Evolutionary conservation across 2,797 vertebrate genomes (phyloP), one percentile per base, ranked within the genome.

Genomic region (Dendrocincla fuliginosa): DNA sequence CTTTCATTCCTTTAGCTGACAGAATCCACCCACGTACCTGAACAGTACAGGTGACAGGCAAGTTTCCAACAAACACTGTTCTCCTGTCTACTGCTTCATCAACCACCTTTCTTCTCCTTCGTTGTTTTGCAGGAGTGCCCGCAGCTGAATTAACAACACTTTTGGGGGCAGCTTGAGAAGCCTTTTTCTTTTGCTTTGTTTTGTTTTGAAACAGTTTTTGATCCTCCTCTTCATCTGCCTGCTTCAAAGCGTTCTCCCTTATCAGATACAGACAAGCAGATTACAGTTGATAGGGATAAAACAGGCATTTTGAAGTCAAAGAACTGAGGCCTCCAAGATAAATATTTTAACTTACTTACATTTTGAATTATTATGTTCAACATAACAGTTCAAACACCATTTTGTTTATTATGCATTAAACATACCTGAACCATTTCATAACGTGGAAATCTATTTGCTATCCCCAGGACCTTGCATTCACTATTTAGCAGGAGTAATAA

Each of bases 1-100:
- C 39, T 64, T 25, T 33, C 6, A 14, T 13, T 80, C 19, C 75
- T 56, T 47, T 18, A 56, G 49, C 5, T 6, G 47, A n/a, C 60
- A 83, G 67, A 82, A 82, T 8, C 7, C 13, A 4, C 22, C 49
- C 49, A 88, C 84, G 4, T 73, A 99, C 99, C 99, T 99, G 99
- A 94, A 97, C 97, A 68, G 98, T 98, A 96, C 97, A 99, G 74
- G 39, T 95, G 77, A 98, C 35, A 12, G 99, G 99, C 78, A 99
- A 97, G 96, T 99, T 99, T 9, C 99, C 99, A 15, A 99, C 98
- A 96, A 99, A 99, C 93, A 99, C 98, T 0, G 99, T 99, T 94
- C 99, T 98, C 82, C 97, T 98, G 41, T 95, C 98, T 10, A 96
- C 68, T 3, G 50, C 95, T 81, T 99, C 98, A 49, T 98, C 97